Evolutionary conservation across 2,888 invertebrate species (phyloP).

Genomic region (Malthinus flaveolus): DNA sequence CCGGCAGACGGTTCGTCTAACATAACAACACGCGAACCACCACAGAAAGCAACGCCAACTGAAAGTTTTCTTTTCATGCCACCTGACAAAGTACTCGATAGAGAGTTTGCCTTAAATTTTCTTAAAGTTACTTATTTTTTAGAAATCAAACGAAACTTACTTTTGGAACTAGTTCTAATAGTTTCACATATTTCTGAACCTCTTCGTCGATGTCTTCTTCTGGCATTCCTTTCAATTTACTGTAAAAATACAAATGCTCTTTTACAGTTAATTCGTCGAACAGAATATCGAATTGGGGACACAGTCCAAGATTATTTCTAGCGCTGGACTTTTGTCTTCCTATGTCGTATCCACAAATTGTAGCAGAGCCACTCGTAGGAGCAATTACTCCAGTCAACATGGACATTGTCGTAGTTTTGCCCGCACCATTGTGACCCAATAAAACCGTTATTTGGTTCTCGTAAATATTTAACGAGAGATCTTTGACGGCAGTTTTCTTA

Average conservation of each 20-base stretch:
- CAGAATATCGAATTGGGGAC: slow-evolving; percentile 85
- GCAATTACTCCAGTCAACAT: slow-evolving; percentile 83
- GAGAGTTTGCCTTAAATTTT: slow-evolving; percentile 57
- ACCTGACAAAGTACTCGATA: slow-evolving; percentile 67
- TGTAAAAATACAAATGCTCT: slow-evolving; percentile 83
- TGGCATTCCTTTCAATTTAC: slow-evolving; percentile 68
- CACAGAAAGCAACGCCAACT: slow-evolving; percentile 76
- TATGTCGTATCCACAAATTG: slow-evolving; percentile 74
- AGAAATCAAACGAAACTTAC: slow-evolving; percentile 40
- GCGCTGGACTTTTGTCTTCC: slow-evolving; percentile 64
- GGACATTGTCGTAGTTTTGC: slow-evolving; percentile 92
- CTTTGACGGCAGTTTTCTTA: slow-evolving; percentile 65
- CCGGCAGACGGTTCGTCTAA: slow-evolving; percentile 82
- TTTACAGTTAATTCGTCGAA: slow-evolving; percentile 80
- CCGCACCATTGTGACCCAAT: slow-evolving; percentile 82
- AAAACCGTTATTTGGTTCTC: slow-evolving; percentile 87
- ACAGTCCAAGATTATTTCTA: slow-evolving; percentile 73
- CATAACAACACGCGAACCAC: slow-evolving; percentile 72
- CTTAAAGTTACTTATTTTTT: background rate
- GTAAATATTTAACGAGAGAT: slow-evolving; percentile 78
- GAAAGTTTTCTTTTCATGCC: slow-evolving; percentile 80
- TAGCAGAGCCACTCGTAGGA: slow-evolving; percentile 69
- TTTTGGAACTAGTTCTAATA: slow-evolving; percentile 70
- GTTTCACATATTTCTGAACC: slow-evolving; percentile 64
- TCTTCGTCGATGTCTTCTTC: slow-evolving; percentile 61